Evolutionary conservation across 2,888 invertebrate species (phyloP).

Genomic region (Drosophila siamana): DNA sequence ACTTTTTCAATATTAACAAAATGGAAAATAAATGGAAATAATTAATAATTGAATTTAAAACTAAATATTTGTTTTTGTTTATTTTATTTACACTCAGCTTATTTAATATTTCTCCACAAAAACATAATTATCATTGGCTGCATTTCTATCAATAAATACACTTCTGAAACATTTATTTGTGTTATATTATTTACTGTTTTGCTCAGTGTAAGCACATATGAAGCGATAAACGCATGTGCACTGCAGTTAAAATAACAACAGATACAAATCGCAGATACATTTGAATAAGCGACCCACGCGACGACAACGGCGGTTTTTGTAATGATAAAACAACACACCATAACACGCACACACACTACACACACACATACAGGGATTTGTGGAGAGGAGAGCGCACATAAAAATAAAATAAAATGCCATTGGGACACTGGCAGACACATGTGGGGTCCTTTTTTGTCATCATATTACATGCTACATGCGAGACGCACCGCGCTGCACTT

Average conservation of each 20-base stretch:
- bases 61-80: no score
- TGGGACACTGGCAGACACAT: conserved; percentile 48
- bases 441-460: conserved; percentile 73
- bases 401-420: conserved; percentile 28
- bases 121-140: no score
- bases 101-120: no score
- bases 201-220: conserved; percentile 3
- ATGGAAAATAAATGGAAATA: neutral
- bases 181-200: no score
- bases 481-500: conserved; percentile 51
- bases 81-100: no score
- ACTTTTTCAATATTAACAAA: neutral
- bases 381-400: conserved; percentile 12
- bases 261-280: conserved; percentile 37
- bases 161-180: no score
- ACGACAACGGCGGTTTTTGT: conserved; percentile 47
- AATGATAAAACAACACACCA: conserved; percentile 72
- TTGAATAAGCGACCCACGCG: conserved; percentile 63
- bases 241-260: conserved; percentile 61
- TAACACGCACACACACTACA: conserved; percentile 22
- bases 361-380: conserved; percentile 17
- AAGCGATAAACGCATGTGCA: conserved; percentile 42
- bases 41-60: no score
- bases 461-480: conserved; percentile 55
- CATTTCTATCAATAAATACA: no score